Conservation (phyloP, 2,797 vertebrate species). For the Rhabdophis nuchalis region DNA sequence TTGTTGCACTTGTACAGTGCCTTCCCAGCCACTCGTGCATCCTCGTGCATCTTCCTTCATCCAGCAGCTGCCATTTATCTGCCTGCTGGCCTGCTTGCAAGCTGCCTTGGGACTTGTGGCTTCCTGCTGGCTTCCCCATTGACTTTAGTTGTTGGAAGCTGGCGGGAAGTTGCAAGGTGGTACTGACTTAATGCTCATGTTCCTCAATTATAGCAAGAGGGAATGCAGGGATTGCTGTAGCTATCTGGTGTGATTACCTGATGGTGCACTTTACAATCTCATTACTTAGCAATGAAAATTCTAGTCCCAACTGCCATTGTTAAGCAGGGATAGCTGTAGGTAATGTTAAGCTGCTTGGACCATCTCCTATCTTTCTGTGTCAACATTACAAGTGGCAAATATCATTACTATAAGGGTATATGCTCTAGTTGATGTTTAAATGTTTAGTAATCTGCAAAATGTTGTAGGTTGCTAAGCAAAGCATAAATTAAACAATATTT, state of each 20-base stretch:
- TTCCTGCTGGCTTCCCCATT: not conserved
- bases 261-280: not conserved
- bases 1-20: not conserved
- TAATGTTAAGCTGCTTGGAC: not conserved
- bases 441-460: not conserved
- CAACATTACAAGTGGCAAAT: not conserved
- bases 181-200: not conserved
- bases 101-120: not conserved
- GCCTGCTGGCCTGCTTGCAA: not conserved
- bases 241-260: not conserved
- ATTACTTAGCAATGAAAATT: not conserved
- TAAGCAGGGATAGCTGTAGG: not conserved
- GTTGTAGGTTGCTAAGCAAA: not conserved
- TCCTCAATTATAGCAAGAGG: not conserved
- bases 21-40: not conserved
- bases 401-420: not conserved
- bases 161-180: not conserved
- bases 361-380: not conserved
- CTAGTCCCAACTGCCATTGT: not conserved
- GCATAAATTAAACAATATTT: not conserved
- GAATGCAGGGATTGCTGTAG: not conserved
- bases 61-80: not conserved
- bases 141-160: not conserved
- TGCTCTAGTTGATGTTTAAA: not conserved
- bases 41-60: not conserved